Conservation (phyloP, 2,888 invertebrate genomes). For the Melieria omissa region DNA sequence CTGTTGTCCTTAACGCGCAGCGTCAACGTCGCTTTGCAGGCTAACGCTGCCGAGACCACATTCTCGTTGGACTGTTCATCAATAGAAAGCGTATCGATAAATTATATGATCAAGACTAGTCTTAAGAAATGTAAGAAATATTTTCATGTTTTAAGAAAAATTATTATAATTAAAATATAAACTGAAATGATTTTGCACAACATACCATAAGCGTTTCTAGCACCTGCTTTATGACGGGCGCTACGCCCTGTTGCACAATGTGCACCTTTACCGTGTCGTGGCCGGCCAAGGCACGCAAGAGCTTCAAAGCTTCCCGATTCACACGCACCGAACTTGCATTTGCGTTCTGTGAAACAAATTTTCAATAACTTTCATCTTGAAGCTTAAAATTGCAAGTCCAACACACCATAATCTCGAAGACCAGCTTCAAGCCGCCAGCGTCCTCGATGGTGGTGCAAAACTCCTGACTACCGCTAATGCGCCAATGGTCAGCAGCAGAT, state of each 20-base stretch:
- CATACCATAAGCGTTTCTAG: slow-evolving; percentile 75
- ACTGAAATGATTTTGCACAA: background rate
- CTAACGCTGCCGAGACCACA: slow-evolving; percentile 74
- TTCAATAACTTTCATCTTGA: background rate
- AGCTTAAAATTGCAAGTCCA: no score
- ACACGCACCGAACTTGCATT: slow-evolving; percentile 57
- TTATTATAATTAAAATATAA: slow-evolving; percentile 31
- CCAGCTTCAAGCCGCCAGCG: slow-evolving; percentile 75
- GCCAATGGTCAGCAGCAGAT: slow-evolving; percentile 81
- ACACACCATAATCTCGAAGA: slow-evolving; percentile 75
- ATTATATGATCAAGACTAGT: background rate
- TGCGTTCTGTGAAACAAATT: slow-evolving; percentile 43
- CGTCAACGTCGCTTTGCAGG: slow-evolving; percentile 79
- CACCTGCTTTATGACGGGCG: slow-evolving; percentile 76
- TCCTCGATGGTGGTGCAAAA: slow-evolving; percentile 86
- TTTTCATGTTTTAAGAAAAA: slow-evolving; percentile 36
- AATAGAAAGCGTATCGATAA: background rate
- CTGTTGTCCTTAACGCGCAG: slow-evolving; percentile 81
- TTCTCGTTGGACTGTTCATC: slow-evolving; percentile 69
- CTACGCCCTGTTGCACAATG: slow-evolving; percentile 79
- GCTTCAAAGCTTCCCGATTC: slow-evolving; percentile 68
- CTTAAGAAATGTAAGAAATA: background rate
- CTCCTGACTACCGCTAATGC: slow-evolving; percentile 83
- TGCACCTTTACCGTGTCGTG: slow-evolving; percentile 86
- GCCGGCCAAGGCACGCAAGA: slow-evolving; percentile 84